phyloP scores from a whole-genome alignment of 2,888 invertebrate species.

The Gisinianus flammeolus region DNA sequence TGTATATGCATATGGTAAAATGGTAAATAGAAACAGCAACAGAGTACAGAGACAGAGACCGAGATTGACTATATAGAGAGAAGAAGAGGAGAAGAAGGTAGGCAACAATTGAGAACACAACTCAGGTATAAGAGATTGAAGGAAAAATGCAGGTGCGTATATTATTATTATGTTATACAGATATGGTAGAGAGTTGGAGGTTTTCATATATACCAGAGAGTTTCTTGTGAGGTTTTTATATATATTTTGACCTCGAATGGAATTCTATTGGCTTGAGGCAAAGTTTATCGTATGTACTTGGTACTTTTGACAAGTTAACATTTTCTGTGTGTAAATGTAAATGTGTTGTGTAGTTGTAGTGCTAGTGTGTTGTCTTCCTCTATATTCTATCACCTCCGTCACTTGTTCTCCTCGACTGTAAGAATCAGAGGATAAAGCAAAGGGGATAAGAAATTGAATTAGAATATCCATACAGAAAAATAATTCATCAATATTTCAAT shows the following conservation, averaged over 20 bases:
- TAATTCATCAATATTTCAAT: too few relatives aligned
- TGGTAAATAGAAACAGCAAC: too few relatives aligned
- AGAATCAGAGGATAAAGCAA: background rate
- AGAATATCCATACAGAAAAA: background rate
- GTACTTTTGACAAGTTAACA: slow-evolving; percentile 1
- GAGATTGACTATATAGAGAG: too few relatives aligned
- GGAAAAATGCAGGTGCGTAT: slow-evolving; percentile 18
- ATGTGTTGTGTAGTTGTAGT: too few relatives aligned
- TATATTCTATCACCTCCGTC: background rate
- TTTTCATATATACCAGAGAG: too few relatives aligned
- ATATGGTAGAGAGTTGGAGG: slow-evolving; percentile 13
- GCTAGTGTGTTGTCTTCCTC: too few relatives aligned
- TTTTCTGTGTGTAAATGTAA: background rate
- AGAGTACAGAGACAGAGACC: too few relatives aligned
- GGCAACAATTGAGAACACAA: background rate
- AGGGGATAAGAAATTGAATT: background rate
- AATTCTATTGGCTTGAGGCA: slow-evolving; percentile 39
- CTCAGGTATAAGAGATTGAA: background rate
- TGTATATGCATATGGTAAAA: too few relatives aligned
- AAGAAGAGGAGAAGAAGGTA: too few relatives aligned
- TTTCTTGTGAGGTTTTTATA: background rate
- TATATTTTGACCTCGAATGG: slow-evolving; percentile 36
- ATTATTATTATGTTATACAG: background rate
- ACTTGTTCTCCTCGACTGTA: background rate
- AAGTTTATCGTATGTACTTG: background rate